phyloP scores from a whole-genome alignment of 2,888 invertebrate species.

The Temnothorax rugatulus region DNA sequence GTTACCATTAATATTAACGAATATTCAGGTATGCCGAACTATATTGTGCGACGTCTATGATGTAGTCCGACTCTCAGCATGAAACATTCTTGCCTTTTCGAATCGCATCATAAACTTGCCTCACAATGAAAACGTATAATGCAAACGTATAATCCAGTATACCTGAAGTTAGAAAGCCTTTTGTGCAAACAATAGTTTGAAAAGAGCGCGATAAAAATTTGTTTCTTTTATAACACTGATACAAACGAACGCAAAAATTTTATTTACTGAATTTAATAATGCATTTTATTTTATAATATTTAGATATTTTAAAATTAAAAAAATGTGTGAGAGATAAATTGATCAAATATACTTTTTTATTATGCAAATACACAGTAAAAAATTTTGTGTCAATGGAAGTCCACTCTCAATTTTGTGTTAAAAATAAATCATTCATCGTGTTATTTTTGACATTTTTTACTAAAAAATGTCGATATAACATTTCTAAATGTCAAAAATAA shows the following conservation, averaged over 20 bases:
- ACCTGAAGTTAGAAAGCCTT: neutral
- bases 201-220: neutral
- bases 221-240: neutral
- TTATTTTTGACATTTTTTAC: no score
- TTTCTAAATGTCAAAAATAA: no score
- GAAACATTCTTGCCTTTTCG: conserved; percentile 24
- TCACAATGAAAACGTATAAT: conserved; percentile 8
- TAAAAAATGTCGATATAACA: no score
- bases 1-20: neutral
- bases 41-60: neutral
- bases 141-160: neutral
- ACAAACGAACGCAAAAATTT: neutral
- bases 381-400: no score
- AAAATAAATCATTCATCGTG: no score
- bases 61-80: neutral
- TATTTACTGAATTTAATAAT: neutral
- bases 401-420: no score
- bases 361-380: no score
- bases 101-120: neutral
- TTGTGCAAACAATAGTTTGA: neutral
- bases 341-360: neutral
- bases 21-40: neutral
- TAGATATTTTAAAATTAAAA: neutral
- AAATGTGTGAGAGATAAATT: neutral
- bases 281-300: neutral